These are phyloP conservation scores for Apodemus sylvaticus DNA, from an alignment of 2,113 vertebrate species.

Conservation along the genomic window DNA sequence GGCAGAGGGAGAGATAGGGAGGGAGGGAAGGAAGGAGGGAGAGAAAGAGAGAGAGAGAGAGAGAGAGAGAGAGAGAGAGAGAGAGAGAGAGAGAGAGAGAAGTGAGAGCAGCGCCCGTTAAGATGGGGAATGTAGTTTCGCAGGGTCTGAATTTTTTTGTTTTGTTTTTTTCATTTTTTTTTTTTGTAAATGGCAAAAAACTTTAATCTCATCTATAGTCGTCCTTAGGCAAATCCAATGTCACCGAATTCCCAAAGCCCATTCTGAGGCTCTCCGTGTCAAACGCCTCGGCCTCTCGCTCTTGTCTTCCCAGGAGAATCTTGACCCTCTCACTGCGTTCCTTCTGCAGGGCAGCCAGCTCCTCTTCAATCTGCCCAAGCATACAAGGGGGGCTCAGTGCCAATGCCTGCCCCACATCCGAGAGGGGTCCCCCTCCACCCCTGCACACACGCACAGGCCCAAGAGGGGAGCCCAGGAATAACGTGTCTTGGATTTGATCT, in stretches of 20 bases:
- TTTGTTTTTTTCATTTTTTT: constrained; percentile 76
- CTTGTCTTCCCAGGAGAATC: constrained; percentile 95
- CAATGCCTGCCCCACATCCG: background rate
- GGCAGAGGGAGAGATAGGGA: accelerated
- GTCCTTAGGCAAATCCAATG: constrained; percentile 97
- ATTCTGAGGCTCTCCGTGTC: constrained; percentile 98
- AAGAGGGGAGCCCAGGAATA: background rate
- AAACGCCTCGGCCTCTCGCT: constrained; percentile 95
- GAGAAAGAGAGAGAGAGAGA: constrained; percentile 56
- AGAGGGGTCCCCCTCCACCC: background rate
- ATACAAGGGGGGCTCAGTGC: constrained; percentile 33
- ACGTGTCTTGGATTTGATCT: background rate
- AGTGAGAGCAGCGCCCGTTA: constrained; percentile 86
- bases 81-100: constrained; percentile 80
- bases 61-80: constrained; percentile 87
- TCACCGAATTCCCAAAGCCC: constrained; percentile 96
- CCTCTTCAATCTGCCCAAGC: constrained; percentile 95
- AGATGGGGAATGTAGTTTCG: constrained; percentile 90
- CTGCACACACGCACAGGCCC: too few species aligned
- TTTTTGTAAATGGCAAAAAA: constrained; percentile 87
- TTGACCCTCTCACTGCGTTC: constrained; percentile 98
- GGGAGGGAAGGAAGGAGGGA: background rate
- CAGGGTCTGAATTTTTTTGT: constrained; percentile 83
- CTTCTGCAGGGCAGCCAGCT: constrained; percentile 98
- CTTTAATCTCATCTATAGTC: constrained; percentile 97